Percentiles rank a stretch among this genome's conserved stretches.
These are phyloP conservation scores for Spodoptera picta DNA, from an alignment of 2,888 invertebrate species.

Conservation along the genomic window DNA sequence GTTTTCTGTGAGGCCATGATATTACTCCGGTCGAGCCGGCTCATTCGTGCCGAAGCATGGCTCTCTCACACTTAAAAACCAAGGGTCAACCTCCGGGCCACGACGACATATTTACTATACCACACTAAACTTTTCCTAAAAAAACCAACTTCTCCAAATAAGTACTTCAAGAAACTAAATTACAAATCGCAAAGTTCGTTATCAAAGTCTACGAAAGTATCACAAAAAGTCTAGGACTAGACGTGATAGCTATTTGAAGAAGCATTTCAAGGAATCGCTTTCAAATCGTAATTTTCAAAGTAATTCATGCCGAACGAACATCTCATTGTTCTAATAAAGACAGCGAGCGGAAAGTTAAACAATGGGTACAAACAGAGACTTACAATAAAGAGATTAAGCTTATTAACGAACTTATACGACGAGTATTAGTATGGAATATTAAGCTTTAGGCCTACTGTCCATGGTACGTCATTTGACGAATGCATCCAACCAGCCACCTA, in stretches of 20 bases:
- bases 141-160: no score
- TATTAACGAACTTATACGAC: slow-evolving; percentile 21
- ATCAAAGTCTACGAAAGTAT: neutral
- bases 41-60: no score
- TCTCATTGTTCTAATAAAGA: slow-evolving; percentile 52
- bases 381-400: slow-evolving; percentile 49
- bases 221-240: slow-evolving; percentile 7
- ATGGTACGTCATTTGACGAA: no score
- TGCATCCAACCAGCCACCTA: no score
- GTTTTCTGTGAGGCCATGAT: no score
- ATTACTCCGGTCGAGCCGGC: no score
- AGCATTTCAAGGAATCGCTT: slow-evolving; percentile 6
- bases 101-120: no score
- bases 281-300: slow-evolving; percentile 47
- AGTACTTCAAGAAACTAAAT: no score
- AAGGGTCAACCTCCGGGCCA: no score
- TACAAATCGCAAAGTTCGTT: no score
- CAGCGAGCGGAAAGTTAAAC: slow-evolving; percentile 48
- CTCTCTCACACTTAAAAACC: no score
- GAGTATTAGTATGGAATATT: slow-evolving; percentile 4
- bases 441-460: neutral
- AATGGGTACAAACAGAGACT: slow-evolving; percentile 49
- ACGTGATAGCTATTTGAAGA: slow-evolving; percentile 9
- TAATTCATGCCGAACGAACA: slow-evolving; percentile 46
- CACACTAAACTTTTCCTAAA: no score